phyloP scores from a whole-genome alignment of 2,888 invertebrate species.

The Andrena trimmerana region DNA sequence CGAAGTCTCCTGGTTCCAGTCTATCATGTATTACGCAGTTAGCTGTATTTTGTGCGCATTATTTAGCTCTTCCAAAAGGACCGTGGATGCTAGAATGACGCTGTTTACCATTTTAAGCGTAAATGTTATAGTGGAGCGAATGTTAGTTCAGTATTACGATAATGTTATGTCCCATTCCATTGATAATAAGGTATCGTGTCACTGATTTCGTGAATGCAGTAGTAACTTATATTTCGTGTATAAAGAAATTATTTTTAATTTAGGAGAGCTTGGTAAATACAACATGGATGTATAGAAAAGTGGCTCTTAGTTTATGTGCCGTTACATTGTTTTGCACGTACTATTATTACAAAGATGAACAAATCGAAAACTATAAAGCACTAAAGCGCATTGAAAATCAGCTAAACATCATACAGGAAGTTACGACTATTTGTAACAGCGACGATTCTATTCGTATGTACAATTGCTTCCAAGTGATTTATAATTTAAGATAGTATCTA shows the following conservation, averaged over 20 bases:
- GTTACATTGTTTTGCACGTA: slow-evolving; percentile 77
- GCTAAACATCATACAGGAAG: slow-evolving; percentile 71
- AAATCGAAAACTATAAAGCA: slow-evolving; percentile 76
- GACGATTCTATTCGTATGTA: slow-evolving; percentile 69
- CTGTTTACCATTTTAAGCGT: slow-evolving; percentile 86
- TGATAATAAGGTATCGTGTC: slow-evolving; percentile 74
- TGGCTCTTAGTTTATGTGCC: slow-evolving; percentile 73
- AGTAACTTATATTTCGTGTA: background rate
- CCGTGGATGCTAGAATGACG: slow-evolving; percentile 86
- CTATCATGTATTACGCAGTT: slow-evolving; percentile 87
- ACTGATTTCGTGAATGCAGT: background rate
- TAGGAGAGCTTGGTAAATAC: slow-evolving; percentile 70
- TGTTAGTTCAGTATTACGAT: slow-evolving; percentile 79
- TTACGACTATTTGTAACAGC: slow-evolving; percentile 47
- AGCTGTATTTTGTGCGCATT: slow-evolving; percentile 86
- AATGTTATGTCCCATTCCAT: slow-evolving; percentile 60
- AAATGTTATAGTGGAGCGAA: slow-evolving; percentile 86
- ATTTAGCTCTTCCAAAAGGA: slow-evolving; percentile 87
- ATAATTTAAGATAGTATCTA: background rate
- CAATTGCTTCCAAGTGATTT: background rate
- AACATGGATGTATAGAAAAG: slow-evolving; percentile 80
- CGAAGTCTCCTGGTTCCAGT: slow-evolving; percentile 89
- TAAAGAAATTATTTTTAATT: slow-evolving; percentile 8
- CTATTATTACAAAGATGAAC: slow-evolving; percentile 76
- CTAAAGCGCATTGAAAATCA: slow-evolving; percentile 78